Base-by-base conservation (phyloP, 35 echinoderm and acorn worm genomes). In the Acanthaster planci region DNA sequence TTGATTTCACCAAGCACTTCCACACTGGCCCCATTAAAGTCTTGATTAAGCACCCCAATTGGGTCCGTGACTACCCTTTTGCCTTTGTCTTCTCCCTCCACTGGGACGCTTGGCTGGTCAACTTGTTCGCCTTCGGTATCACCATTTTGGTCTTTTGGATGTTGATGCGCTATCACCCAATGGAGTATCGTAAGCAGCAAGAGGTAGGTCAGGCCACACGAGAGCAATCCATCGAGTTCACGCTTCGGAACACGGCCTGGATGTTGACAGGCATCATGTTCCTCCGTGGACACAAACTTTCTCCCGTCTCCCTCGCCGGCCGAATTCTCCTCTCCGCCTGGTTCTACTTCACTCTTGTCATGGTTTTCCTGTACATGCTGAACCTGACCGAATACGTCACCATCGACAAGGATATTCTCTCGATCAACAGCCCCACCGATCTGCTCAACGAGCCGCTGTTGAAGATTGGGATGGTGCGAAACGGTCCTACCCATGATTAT, bases 401-500 rank as follows among this genome's bases (percentile, higher is more conserved):
- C 23, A 83, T 92, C 39, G 83, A 75, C 31, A 99, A 94, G 77
- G 82, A 77, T 16, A 82, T 82, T n/a, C 26, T 86, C 0, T 38
- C 37, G 7, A 89, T 94, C 37, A 37, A 37, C 12, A 84, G 79
- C 60, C 31, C 82, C 5, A 22, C 56, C 35, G 89, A 99, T 59
- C 82, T 94, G 1, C 52, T 91, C 1, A 55, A 76, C 29, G 86
- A 93, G 30, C 83, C 78, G 55, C 55, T 83, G 40, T 50, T 97
- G 57, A 68, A 85, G 1, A 94, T 89, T 77, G 96, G 96, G 21
- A 83, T 87, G 8, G 92, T 99, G 0, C 47, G 82, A 1, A 55
- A 89, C 29, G 88, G 92, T 78, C 88, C 96, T 40, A 89, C 96
- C 17, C 88, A 88, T 60, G 82, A 93, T 37, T 60, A 81, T 55